Conservation (phyloP, 2,888 invertebrate genomes). For the Ischnura elegans region DNA sequence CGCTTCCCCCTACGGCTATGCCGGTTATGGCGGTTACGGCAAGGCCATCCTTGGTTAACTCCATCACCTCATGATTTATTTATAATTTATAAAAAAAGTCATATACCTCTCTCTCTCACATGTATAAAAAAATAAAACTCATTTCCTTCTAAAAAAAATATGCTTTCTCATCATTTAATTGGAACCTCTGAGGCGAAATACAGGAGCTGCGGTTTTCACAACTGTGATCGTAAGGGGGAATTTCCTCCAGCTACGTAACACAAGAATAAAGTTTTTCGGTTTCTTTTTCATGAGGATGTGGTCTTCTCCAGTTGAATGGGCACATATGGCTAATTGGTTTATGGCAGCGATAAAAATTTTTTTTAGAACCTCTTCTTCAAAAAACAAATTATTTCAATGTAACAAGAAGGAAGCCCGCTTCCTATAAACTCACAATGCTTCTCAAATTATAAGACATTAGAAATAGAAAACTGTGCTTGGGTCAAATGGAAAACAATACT, state of each 20-base stretch:
- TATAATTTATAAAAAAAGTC: slow-evolving; percentile 24
- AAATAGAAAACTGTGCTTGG: no score
- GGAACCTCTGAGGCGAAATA: not conserved
- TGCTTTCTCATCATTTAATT: not conserved
- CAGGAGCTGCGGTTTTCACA: not conserved
- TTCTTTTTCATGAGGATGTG: no score
- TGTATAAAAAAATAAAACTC: not conserved
- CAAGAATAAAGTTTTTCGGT: no score
- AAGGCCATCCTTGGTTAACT: slow-evolving; percentile 33
- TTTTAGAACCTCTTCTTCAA: no score
- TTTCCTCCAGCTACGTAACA: not conserved
- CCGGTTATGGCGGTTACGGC: slow-evolving; percentile 1
- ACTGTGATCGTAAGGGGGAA: not conserved
- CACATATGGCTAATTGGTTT: no score
- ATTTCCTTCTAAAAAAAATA: not conserved
- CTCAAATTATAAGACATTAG: no score
- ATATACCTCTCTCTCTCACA: not conserved
- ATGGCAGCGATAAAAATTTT: no score
- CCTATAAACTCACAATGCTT: no score
- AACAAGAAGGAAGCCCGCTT: no score
- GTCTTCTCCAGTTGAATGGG: no score
- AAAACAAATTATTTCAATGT: no score
- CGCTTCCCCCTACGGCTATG: slow-evolving; percentile 54
- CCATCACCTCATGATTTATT: not conserved
- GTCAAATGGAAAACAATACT: no score